Conservation (phyloP, 2,797 vertebrate species). For the Paedocypris micromegethes region DNA sequence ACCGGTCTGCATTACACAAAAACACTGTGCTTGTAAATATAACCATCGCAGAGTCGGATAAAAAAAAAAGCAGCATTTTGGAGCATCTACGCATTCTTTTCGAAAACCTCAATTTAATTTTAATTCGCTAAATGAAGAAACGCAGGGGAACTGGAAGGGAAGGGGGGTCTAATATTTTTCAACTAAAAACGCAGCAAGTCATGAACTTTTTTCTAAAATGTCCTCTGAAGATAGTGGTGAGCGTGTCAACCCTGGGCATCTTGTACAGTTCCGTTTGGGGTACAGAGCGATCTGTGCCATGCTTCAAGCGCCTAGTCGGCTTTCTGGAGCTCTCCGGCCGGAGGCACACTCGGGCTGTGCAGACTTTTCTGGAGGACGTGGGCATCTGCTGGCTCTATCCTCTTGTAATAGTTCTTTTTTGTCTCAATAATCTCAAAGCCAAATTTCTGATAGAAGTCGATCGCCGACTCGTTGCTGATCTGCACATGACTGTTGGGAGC, state of each 20-base stretch:
- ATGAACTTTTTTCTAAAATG: slow-evolving; percentile 72
- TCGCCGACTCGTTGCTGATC: slow-evolving; percentile 99
- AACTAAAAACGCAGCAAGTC: slow-evolving; percentile 70
- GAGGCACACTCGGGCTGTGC: slow-evolving; percentile 82
- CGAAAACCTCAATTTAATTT: slow-evolving; percentile 53
- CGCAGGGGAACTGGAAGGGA: slow-evolving; percentile 30
- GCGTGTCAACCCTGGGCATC: slow-evolving; percentile 68
- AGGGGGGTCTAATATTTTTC: slow-evolving; percentile 57
- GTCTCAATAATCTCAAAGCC: slow-evolving; percentile 98
- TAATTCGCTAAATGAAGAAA: slow-evolving; percentile 58
- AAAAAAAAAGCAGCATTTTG: slow-evolving; percentile 58
- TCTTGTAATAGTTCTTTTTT: slow-evolving; percentile 99
- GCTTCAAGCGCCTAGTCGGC: slow-evolving; percentile 74
- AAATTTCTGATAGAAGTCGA: slow-evolving; percentile 99
- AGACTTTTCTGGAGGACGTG: slow-evolving; percentile 99
- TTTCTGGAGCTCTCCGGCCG: slow-evolving; percentile 90
- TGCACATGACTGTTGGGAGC: slow-evolving; percentile 84
- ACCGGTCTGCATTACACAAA: slow-evolving; percentile 67
- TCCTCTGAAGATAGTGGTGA: slow-evolving; percentile 76
- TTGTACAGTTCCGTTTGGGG: slow-evolving; percentile 77
- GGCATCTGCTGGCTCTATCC: slow-evolving; percentile 98
- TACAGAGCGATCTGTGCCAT: slow-evolving; percentile 77
- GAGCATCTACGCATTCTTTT: slow-evolving; percentile 60
- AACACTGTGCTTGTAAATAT: slow-evolving; percentile 61
- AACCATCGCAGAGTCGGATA: slow-evolving; percentile 59